Percentiles rank a stretch among this genome's conserved stretches.
Conservation (phyloP, 2,797 vertebrate genomes). For the Spinibarbus caldwelli region DNA sequence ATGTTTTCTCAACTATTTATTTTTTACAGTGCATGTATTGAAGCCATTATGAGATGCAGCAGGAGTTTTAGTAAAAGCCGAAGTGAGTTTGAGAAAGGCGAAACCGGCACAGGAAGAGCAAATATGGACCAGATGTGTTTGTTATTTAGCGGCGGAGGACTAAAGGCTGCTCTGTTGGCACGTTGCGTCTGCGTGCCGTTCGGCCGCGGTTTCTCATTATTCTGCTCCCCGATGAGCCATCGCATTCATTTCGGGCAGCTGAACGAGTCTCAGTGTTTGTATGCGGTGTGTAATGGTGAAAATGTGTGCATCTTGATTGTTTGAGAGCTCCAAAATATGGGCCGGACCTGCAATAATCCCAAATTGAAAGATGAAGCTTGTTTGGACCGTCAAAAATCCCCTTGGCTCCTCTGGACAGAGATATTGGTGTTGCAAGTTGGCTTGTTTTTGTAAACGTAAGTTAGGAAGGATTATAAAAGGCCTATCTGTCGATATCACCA, state of each 20-base stretch:
- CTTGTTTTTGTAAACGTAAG: slow-evolving; percentile 23
- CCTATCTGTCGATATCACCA: slow-evolving; percentile 5
- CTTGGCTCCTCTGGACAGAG: neutral
- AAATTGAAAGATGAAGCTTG: slow-evolving; percentile 35
- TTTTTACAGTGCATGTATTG: too few relatives aligned
- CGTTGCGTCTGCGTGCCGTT: too few relatives aligned
- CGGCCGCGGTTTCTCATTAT: slow-evolving; percentile 52
- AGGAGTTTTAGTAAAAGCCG: slow-evolving; percentile 40
- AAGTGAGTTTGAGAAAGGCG: slow-evolving; percentile 54
- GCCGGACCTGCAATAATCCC: slow-evolving; percentile 19
- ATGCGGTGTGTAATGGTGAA: slow-evolving; percentile 18
- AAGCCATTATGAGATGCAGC: slow-evolving; percentile 47
- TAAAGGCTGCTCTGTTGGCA: slow-evolving; percentile 57
- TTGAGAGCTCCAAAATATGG: slow-evolving; percentile 22
- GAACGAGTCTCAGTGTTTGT: slow-evolving; percentile 31
- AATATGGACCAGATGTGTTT: slow-evolving; percentile 68
- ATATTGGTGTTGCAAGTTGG: slow-evolving; percentile 16
- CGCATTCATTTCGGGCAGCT: slow-evolving; percentile 48
- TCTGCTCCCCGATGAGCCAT: slow-evolving; percentile 45
- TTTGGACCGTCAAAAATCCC: neutral
- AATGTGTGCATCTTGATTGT: neutral
- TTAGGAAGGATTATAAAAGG: slow-evolving; percentile 3
- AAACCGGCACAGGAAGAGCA: slow-evolving; percentile 62
- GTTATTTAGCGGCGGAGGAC: slow-evolving; percentile 56
- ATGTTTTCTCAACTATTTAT: too few relatives aligned